Conservation (phyloP, 2,888 invertebrate species). For the Lampropteryx suffumata region DNA sequence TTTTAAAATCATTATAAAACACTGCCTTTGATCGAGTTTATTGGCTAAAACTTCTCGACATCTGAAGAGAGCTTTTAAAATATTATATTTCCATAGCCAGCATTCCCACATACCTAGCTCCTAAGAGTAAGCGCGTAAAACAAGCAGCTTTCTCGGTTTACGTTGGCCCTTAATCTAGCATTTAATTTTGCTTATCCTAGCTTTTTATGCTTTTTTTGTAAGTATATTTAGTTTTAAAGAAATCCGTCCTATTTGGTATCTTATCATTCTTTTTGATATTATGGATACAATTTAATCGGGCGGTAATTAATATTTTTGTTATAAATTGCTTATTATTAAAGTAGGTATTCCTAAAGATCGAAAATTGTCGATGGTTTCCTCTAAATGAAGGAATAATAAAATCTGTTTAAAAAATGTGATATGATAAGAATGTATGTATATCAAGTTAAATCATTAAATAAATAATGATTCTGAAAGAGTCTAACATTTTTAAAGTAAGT, state of each 20-base stretch:
- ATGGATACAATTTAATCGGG: neutral
- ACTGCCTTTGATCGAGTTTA: no score
- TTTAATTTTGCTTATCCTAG: neutral
- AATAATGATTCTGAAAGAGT: constrained; percentile 25
- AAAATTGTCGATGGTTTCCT: no score
- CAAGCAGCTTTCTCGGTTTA: no score
- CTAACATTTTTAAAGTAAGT: constrained; percentile 18
- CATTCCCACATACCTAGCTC: no score
- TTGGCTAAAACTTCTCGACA: no score
- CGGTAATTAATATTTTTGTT: neutral
- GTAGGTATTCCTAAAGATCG: no score
- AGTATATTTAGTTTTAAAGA: neutral
- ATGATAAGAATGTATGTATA: constrained; percentile 4
- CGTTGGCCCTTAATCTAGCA: no score
- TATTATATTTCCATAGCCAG: no score
- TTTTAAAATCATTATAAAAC: no score
- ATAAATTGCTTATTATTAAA: neutral
- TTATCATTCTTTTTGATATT: neutral
- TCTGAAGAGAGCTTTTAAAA: no score
- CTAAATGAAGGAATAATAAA: neutral
- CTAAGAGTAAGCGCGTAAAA: no score
- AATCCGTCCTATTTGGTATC: constrained; percentile 1
- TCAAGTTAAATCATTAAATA: neutral
- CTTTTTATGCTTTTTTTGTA: neutral
- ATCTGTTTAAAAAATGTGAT: constrained; percentile 19